Conservation (phyloP, 1,140 invertebrate genomes). For the Eumaeus atala region DNA sequence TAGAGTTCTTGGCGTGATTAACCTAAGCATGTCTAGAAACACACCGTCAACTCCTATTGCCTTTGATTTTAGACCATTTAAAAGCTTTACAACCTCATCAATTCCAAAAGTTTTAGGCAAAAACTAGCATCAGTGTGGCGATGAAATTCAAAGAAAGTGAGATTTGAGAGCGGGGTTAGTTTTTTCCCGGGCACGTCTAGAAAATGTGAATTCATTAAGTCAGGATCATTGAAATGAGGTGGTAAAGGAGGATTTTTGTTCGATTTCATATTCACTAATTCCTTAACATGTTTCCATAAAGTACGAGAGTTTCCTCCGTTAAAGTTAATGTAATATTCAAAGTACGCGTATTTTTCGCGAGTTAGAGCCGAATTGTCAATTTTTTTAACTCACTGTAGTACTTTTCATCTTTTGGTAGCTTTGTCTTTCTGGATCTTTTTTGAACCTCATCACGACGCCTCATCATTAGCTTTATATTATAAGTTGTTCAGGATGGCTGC, state of each 20-base stretch:
- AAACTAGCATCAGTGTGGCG: not conserved
- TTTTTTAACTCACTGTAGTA: conserved; percentile 15
- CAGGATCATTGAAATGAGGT: not conserved
- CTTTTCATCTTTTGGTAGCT: not conserved
- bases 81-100: not conserved
- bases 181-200: not conserved
- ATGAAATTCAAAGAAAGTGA: not conserved
- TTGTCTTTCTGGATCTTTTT: conserved; percentile 6
- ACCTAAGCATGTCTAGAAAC: not conserved
- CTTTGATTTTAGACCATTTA: conserved; percentile 2
- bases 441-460: conserved; percentile 11
- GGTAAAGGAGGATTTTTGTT: not conserved
- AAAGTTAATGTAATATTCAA: not conserved
- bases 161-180: too few relatives aligned
- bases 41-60: not conserved
- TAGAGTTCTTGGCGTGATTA: not conserved
- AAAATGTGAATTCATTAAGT: not conserved
- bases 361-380: not conserved
- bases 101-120: not conserved
- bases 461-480: conserved; percentile 17
- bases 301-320: not conserved
- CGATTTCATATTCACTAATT: not conserved
- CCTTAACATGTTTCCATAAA: conserved; percentile 6
- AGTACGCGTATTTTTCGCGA: not conserved
- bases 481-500: conserved; percentile 8